Evolutionary conservation across 2,113 vertebrate species (phyloP).

Genomic region (Sitta europaea): DNA sequence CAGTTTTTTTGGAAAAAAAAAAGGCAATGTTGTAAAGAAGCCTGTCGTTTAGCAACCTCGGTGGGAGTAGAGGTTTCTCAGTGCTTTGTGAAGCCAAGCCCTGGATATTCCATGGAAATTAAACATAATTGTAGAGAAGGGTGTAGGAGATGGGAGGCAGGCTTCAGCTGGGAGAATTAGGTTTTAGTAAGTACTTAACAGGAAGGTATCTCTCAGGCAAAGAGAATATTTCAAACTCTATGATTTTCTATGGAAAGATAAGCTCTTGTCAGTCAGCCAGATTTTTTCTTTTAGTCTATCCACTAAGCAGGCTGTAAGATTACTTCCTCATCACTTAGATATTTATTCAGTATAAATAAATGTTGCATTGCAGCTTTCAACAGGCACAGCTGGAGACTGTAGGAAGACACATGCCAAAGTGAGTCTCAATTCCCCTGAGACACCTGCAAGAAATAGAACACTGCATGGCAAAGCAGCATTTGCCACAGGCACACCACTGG

Average conservation of each 20-base stretch:
- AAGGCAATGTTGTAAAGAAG: fast-evolving
- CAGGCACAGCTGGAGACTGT: conserved; percentile 49
- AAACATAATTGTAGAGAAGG: neutral
- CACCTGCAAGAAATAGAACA: neutral
- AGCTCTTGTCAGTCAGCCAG: neutral
- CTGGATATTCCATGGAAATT: neutral
- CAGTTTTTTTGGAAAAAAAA: neutral
- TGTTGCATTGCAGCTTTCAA: conserved; percentile 52
- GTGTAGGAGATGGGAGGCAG: neutral
- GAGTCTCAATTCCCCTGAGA: neutral
- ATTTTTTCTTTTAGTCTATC: neutral
- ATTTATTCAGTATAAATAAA: neutral
- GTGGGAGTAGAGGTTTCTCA: neutral
- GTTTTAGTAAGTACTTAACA: neutral
- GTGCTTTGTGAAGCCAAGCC: neutral
- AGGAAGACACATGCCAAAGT: neutral
- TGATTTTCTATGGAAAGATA: neutral
- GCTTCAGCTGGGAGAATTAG: neutral
- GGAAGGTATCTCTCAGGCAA: neutral
- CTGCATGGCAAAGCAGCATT: conserved; percentile 46
- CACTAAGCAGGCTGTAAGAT: neutral
- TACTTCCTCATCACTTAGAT: neutral
- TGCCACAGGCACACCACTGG: conserved; percentile 64
- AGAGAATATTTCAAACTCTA: neutral
- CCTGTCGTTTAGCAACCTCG: neutral